Base-by-base conservation (phyloP, 2,888 invertebrate genomes). In the Lomographa bimaculata region DNA sequence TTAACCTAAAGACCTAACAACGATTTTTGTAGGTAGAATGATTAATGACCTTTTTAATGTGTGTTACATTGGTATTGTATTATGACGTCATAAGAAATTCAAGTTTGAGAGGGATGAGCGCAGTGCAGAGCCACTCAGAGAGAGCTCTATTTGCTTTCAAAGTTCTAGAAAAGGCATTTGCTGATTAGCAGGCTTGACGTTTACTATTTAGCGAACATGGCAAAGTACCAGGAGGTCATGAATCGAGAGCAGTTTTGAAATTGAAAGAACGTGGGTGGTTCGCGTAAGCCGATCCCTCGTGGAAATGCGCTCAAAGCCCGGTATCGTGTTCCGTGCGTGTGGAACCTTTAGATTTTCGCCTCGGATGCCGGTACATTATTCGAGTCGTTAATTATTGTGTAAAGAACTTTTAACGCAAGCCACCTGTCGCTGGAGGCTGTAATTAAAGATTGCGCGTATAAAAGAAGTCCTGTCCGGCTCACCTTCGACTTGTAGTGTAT, bases 311-410 rank as follows among this genome's bases (percentile, higher is more conserved):
- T 85, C 79, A 84, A 85, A 82, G 74, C 77, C 57, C 65, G 84
- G 84, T 85, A 77, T 89, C 86, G 76, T 61, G 70, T 89, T 84
- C 74, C 83, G 71, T 79, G 76, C 79, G 77, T 77, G 79, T 51
- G 54, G 69, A 74, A 67, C 73, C 84, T 87, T 82, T 83, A 79
- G 83, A 85, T 86, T 86, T 89, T 87, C 83, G 86, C 73, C 75
- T 80, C 72, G 76, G 70, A 84, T 86, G 84, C 84, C 75, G 84
- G 89, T 77, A 71, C 86, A 87, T 89, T 89, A 86, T 87, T 80
- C 85, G 80, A 84, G 76, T 82, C 85, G 78, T 80, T 86, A 89
- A 89, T 87, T 89, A 89, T 87, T 76, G 73, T 79, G 70, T 43
- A 37, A 43, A 77, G 61, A 65, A 63, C 70, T 78, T 82, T 72